Conservation (phyloP, 2,113 vertebrate species). For the Calidris pugnax region DNA sequence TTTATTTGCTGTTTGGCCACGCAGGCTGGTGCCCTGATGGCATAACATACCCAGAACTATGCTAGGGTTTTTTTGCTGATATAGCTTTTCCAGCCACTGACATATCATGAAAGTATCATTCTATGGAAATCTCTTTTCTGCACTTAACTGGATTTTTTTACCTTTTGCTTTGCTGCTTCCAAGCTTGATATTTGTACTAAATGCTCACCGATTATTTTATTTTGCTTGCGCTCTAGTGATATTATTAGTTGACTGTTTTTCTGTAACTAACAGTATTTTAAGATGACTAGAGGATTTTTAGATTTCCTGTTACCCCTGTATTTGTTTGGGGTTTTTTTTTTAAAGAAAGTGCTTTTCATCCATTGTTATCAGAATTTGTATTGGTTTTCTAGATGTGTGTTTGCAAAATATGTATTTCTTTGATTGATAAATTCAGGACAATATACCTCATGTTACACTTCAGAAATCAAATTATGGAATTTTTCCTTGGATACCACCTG, state of each 20-base stretch:
- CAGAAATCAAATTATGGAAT: neutral
- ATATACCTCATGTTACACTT: neutral
- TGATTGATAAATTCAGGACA: neutral
- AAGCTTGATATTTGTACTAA: neutral
- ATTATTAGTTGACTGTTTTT: neutral
- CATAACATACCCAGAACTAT: neutral
- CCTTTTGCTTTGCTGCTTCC: neutral
- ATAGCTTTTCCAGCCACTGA: neutral
- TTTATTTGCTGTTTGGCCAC: neutral
- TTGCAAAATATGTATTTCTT: neutral
- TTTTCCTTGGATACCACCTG: neutral
- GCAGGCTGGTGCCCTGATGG: neutral
- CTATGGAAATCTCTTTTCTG: neutral
- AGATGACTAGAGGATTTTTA: neutral
- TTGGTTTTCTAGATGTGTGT: neutral
- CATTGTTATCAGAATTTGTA: neutral
- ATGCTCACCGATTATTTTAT: neutral
- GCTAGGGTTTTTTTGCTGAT: neutral
- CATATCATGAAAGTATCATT: neutral
- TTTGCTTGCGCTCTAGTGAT: neutral
- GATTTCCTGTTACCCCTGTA: neutral
- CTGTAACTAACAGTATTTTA: neutral
- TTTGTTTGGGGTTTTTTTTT: neutral
- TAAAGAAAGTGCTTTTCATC: neutral
- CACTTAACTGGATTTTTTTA: neutral